These are phyloP conservation scores for Seriola quinqueradiata DNA, from an alignment of 2,113 vertebrate genomes.

Conservation along the genomic window DNA sequence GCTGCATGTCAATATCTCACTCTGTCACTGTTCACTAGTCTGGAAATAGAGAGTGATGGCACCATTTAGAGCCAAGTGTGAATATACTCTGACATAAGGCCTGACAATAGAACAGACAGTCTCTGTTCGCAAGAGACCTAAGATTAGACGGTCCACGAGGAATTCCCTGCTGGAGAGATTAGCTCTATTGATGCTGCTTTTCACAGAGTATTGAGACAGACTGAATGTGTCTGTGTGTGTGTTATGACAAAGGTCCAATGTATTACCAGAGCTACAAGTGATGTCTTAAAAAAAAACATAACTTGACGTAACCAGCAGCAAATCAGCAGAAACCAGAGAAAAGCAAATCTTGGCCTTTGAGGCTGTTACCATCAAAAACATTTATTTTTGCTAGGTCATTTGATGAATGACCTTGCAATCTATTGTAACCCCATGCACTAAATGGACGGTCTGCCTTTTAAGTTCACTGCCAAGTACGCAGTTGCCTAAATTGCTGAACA, in stretches of 20 bases:
- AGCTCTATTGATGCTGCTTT: slow-evolving; percentile 57
- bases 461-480: not conserved
- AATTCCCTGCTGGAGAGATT: slow-evolving; percentile 69
- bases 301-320: not conserved
- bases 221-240: not conserved
- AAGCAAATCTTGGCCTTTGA: not conserved
- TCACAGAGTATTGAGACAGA: not conserved
- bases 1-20: slow-evolving; percentile 62
- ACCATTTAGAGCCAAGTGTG: slow-evolving; percentile 67
- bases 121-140: slow-evolving; percentile 59
- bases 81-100: slow-evolving; percentile 65
- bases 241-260: not conserved
- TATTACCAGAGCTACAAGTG: not conserved
- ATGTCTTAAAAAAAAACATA: not conserved
- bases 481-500: not conserved
- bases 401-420: not conserved
- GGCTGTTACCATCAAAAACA: not conserved
- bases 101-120: slow-evolving; percentile 74
- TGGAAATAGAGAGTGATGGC: slow-evolving; percentile 72
- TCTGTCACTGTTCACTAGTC: slow-evolving; percentile 55
- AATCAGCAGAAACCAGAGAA: not conserved
- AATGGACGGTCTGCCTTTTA: not conserved
- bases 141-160: slow-evolving; percentile 65
- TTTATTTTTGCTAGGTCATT: not conserved
- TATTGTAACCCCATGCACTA: not conserved